Evolutionary conservation across 2,888 invertebrate genomes (phyloP).

Genomic region (Ariolimax columbianus): DNA sequence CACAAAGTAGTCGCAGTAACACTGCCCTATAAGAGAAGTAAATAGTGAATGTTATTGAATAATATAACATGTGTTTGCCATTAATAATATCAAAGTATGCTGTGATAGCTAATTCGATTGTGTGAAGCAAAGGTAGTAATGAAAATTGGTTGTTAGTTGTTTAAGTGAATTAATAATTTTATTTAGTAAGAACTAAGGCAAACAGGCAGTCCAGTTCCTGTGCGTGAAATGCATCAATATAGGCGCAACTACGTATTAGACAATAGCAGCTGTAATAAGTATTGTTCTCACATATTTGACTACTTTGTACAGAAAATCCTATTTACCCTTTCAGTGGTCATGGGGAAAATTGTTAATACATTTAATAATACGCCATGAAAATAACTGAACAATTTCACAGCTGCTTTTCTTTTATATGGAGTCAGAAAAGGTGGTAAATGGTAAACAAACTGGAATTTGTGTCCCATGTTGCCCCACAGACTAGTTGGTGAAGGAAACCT

Average conservation of each 20-base stretch:
- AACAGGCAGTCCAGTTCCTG: background rate
- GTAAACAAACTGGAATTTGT: background rate
- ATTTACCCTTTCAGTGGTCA: background rate
- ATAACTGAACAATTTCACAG: background rate
- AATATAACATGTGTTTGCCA: too few species aligned
- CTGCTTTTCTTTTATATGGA: background rate
- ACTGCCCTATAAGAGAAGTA: too few species aligned
- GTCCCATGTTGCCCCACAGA: too few species aligned
- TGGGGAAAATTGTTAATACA: background rate
- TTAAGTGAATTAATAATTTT: too few species aligned
- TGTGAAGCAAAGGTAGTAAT: too few species aligned
- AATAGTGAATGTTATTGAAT: too few species aligned
- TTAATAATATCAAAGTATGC: too few species aligned
- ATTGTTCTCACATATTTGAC: background rate
- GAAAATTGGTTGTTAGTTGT: too few species aligned
- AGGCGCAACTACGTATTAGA: constrained; percentile 7
- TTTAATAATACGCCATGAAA: background rate
- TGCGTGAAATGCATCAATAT: background rate
- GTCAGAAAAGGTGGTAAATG: background rate
- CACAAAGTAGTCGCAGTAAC: background rate
- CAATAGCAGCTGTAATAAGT: background rate
- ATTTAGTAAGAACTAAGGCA: background rate
- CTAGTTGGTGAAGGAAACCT: too few species aligned
- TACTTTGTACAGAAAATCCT: background rate
- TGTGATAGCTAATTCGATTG: too few species aligned